Evolutionary conservation across 1,140 invertebrate genomes (phyloP).

Genomic region (Coenobita brevimanus): DNA sequence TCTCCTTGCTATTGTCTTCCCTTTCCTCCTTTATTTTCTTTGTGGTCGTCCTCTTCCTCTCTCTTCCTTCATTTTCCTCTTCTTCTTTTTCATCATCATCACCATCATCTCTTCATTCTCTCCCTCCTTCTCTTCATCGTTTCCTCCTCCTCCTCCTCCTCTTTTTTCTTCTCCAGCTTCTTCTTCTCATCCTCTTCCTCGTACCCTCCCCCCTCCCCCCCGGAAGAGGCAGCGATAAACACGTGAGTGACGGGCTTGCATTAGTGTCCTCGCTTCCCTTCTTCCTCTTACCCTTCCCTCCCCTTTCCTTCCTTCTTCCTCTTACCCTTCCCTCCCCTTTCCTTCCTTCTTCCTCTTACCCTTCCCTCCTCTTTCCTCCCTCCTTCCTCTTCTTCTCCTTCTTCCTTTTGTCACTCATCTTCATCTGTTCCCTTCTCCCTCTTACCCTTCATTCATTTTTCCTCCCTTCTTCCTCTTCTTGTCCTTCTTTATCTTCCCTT

Average conservation of each 20-base stretch:
- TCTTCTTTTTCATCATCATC: neutral
- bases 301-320: neutral
- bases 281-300: neutral
- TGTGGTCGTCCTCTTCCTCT: neutral
- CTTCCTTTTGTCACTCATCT: too few species aligned
- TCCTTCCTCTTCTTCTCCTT: neutral
- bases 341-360: neutral
- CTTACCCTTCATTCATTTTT: neutral
- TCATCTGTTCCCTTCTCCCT: too few species aligned
- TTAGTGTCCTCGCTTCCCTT: neutral
- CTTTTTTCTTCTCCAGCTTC: neutral
- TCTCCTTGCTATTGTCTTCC: neutral
- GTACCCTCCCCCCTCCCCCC: too few species aligned
- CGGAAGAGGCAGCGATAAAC: too few species aligned
- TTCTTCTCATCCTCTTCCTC: too few species aligned
- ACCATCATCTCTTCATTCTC: neutral
- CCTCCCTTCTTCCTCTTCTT: neutral
- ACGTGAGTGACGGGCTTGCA: too few species aligned
- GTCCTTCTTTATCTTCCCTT: neutral
- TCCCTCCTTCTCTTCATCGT: neutral
- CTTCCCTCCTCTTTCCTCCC: too few species aligned
- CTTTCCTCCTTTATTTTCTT: neutral
- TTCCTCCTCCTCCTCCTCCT: neutral
- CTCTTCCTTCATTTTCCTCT: neutral
- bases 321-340: neutral